Conservation (phyloP, 2,797 vertebrate species). For the Tenualosa ilisha region DNA sequence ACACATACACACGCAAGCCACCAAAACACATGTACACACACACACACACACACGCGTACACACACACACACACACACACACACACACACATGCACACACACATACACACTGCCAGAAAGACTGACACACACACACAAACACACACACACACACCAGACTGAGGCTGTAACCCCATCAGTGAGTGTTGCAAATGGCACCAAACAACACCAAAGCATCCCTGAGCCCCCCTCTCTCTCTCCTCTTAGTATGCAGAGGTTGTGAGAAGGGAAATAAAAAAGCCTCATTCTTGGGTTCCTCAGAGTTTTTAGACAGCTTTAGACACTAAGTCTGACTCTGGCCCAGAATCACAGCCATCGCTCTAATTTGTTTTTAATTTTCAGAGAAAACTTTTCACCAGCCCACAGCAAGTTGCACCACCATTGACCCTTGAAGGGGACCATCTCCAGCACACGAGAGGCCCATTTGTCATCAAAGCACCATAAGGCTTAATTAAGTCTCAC, state of each 20-base stretch:
- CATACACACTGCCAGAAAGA: neutral
- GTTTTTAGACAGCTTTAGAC: neutral
- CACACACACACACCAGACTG: neutral
- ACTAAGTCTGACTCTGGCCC: neutral
- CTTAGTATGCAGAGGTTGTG: neutral
- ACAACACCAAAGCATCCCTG: neutral
- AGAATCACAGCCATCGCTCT: neutral
- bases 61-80: neutral
- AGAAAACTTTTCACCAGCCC: neutral
- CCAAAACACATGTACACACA: too few relatives aligned
- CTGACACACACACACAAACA: neutral
- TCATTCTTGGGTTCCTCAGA: neutral
- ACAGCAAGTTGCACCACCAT: neutral
- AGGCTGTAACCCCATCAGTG: neutral
- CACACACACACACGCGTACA: too few relatives aligned
- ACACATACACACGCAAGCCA: neutral
- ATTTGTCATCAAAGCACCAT: neutral
- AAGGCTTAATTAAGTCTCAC: neutral
- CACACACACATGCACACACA: neutral
- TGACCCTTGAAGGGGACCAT: constrained; percentile 8
- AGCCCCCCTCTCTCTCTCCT: neutral
- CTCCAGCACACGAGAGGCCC: neutral
- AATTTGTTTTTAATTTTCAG: neutral
- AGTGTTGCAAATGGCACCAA: neutral
- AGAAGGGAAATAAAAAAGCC: neutral